Conservation (phyloP, 2,113 vertebrate species). For the Nothoprocta perdicaria region DNA sequence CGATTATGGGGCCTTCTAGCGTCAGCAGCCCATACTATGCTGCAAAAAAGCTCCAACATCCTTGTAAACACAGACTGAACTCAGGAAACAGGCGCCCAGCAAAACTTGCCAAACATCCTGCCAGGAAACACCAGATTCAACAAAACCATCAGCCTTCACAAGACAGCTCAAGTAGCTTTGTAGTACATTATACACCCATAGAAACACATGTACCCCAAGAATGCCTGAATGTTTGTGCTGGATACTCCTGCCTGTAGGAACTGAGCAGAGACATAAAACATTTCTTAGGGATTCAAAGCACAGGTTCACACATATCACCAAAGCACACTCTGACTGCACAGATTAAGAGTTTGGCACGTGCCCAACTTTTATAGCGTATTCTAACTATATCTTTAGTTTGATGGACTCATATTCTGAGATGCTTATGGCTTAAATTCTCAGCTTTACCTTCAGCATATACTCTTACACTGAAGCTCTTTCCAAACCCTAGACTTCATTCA, state of each 20-base stretch:
- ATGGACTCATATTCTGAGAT: background rate
- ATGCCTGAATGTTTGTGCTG: background rate
- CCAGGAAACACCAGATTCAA: slow-evolving; percentile 80
- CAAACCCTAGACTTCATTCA: background rate
- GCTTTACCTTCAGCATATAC: background rate
- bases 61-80: slow-evolving; percentile 71
- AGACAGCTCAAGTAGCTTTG: background rate
- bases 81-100: slow-evolving; percentile 83
- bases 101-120: slow-evolving; percentile 85
- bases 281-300: background rate
- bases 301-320: background rate
- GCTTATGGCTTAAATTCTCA: background rate
- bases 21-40: background rate
- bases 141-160: slow-evolving; percentile 63
- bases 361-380: background rate
- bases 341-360: background rate
- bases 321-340: background rate
- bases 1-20: background rate
- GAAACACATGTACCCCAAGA: background rate
- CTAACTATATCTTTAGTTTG: background rate
- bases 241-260: background rate
- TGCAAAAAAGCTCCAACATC: slow-evolving; percentile 64
- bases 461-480: background rate
- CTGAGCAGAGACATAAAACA: background rate
- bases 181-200: background rate